Conservation (phyloP, 1,140 invertebrate genomes). For the Drosophila parvula region DNA sequence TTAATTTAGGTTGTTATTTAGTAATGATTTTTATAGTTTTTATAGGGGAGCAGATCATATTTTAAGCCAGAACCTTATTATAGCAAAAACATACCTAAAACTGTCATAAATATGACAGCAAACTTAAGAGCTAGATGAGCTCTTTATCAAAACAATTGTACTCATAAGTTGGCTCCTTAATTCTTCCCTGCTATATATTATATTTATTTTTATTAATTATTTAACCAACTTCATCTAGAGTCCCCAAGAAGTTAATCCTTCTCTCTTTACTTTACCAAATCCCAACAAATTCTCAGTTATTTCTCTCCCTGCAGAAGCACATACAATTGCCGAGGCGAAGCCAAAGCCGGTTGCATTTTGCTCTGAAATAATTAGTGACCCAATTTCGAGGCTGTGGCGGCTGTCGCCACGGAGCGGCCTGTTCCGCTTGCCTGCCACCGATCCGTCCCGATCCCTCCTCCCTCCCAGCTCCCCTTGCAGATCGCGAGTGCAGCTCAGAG, state of each 20-base stretch:
- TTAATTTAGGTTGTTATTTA: neutral
- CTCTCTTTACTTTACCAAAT: neutral
- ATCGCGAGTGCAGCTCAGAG: conserved; percentile 38
- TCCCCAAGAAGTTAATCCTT: neutral
- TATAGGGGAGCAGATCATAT: too few relatives aligned
- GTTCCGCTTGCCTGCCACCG: conserved; percentile 72
- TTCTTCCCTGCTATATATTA: neutral
- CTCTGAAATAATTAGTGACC: conserved; percentile 83
- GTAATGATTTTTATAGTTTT: neutral
- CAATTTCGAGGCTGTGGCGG: conserved; percentile 66
- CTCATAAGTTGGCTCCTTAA: too few relatives aligned
- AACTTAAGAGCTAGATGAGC: neutral
- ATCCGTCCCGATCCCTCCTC: neutral
- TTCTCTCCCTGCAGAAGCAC: conserved; percentile 27
- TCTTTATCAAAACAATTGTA: neutral
- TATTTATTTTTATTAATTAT: neutral
- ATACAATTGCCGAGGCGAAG: conserved; percentile 14
- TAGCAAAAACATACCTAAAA: neutral
- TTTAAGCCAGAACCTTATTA: too few relatives aligned
- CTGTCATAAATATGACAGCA: neutral
- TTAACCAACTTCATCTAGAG: neutral
- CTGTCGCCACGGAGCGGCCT: conserved; percentile 53
- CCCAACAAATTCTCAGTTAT: neutral
- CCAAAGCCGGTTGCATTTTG: conserved; percentile 74
- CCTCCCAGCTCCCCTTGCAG: conserved; percentile 5